Base-by-base conservation (phyloP, 2,113 vertebrate species). In the Indicator maculatus region DNA sequence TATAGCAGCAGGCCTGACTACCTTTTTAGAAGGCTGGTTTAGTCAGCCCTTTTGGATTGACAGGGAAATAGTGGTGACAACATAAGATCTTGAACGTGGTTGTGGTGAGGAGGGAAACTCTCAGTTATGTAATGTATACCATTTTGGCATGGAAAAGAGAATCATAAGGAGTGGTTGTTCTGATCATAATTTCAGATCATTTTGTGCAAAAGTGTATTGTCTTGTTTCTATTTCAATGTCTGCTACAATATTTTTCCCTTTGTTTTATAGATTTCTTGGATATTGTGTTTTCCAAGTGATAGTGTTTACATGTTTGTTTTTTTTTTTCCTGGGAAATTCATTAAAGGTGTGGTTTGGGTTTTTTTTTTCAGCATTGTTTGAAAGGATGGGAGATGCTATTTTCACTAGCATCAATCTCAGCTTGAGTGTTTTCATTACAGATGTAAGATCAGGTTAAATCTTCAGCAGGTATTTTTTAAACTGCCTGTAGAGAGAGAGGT, bases 51-150 rank as follows among this genome's bases (percentile, higher is more conserved):
- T 33, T 27, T 36, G 75, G 65, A 63, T 26, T 63, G 82, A 8
- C 17, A 36, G 27, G 33, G 8, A 72, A 41, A 16, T 63, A 26
- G 5, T 64, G 41, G 27, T 73, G 41, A 31, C 19, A 36, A 5
- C 0, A 1, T 36, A 47, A 82, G 45, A 8, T 28, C 38, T 53
- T 44, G 16, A 64, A 2, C 1, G 0, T 39, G 11, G 39, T 55
- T 79, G 2, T 30, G 27, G 17, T 65, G n/a, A 65, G 28, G 39
- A 58, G 45, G 14, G 36, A 44, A 73, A 76, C 23, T 33, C 26
- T 23, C 17, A 13, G 58, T 31, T 52, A 31, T 86, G 6, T 0
- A 38, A 17, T 15, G 16, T 7, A 17, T 33, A 8, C 7, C 59
- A 4, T 53, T 77, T 64, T 71, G 33, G 3, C 27, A 1, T 28